Conservation (phyloP, 2,797 vertebrate genomes). For the Ciconia nigra region DNA sequence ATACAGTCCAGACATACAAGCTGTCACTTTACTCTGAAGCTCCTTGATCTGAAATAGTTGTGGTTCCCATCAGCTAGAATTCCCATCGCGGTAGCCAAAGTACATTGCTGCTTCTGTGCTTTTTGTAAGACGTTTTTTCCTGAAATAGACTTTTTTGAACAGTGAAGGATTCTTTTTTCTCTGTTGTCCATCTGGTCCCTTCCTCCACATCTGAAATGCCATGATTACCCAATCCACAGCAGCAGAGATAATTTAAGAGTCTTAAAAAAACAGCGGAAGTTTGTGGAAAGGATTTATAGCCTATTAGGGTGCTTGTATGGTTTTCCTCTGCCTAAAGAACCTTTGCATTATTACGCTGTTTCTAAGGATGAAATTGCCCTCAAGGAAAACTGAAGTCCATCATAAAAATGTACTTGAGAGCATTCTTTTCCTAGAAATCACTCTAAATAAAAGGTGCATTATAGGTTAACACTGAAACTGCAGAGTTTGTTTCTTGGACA, state of each 20-base stretch:
- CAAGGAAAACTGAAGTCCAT: not conserved
- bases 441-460: not conserved
- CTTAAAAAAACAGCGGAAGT: not conserved
- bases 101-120: not conserved
- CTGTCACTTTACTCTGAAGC: not conserved
- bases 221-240: conserved; percentile 26
- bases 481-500: not conserved
- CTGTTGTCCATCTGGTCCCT: conserved; percentile 9
- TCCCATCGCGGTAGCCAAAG: not conserved
- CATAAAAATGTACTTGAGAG: not conserved
- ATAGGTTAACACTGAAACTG: not conserved
- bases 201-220: conserved; percentile 14
- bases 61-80: conserved; percentile 1
- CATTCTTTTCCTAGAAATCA: not conserved
- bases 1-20: not conserved
- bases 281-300: not conserved
- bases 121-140: not conserved
- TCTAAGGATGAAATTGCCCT: not conserved
- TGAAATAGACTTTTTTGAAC: not conserved
- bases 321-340: not conserved
- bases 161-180: not conserved
- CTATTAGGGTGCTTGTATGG: not conserved
- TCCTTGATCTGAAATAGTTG: conserved; percentile 16
- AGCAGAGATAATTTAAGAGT: conserved; percentile 16
- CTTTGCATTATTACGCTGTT: not conserved